Percentiles rank a stretch among this genome's conserved stretches.
Evolutionary conservation across 1,140 invertebrate genomes (phyloP).

Genomic region (Drosophila seguyi): DNA sequence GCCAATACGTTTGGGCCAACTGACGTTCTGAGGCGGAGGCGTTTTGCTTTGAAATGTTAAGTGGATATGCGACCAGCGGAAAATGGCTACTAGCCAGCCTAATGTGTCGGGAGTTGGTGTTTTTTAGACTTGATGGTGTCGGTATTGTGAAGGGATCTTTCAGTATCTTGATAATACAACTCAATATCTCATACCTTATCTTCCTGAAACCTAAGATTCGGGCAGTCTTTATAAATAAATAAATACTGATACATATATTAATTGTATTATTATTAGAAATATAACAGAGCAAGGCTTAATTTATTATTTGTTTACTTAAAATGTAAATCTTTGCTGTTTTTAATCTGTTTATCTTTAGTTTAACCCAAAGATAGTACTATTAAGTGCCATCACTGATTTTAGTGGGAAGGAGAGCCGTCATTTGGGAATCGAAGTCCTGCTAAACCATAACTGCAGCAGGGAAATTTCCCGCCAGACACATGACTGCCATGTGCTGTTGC

Average conservation of each 20-base stretch:
- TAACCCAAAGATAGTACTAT: background rate
- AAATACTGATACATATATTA: background rate
- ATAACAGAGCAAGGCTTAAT: background rate
- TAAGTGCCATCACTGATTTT: background rate
- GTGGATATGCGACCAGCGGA: slow-evolving; percentile 16
- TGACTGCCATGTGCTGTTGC: slow-evolving; percentile 7
- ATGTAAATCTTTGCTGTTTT: background rate
- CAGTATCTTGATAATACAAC: background rate
- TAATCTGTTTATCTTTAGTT: no score
- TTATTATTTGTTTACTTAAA: background rate
- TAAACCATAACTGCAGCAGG: background rate
- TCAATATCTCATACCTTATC: background rate
- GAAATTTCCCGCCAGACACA: slow-evolving; percentile 4
- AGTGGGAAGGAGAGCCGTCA: background rate
- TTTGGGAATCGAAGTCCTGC: background rate
- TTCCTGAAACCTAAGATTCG: background rate
- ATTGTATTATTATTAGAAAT: background rate
- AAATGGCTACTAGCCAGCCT: slow-evolving; percentile 6
- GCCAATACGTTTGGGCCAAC: slow-evolving; percentile 42
- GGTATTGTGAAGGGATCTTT: background rate
- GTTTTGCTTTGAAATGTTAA: slow-evolving; percentile 58
- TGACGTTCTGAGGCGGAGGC: slow-evolving; percentile 31
- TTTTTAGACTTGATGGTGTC: background rate
- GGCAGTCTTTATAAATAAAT: no score
- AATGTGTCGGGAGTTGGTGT: background rate